These are phyloP conservation scores for Ommatoiulus sabulosus DNA, from an alignment of 2,888 invertebrate genomes.

Conservation along the genomic window DNA sequence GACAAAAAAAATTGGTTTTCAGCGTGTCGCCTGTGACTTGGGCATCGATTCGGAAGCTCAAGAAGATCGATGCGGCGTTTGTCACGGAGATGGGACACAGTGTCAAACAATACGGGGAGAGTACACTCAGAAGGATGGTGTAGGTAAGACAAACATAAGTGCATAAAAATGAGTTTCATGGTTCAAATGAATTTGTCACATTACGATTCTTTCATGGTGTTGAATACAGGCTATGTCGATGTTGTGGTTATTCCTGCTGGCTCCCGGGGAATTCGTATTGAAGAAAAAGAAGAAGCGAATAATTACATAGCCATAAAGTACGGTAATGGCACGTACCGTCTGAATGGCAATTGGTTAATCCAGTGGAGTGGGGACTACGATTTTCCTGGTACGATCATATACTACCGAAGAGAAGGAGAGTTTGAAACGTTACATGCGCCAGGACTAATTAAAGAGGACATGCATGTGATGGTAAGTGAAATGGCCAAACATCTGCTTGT, in stretches of 20 bases:
- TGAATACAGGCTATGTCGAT: conserved; percentile 73
- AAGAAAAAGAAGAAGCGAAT: conserved; percentile 80
- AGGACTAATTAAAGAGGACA: conserved; percentile 84
- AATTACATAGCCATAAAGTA: conserved; percentile 85
- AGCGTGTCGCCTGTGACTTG: conserved; percentile 95
- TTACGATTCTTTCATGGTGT: not conserved
- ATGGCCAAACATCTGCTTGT: not conserved
- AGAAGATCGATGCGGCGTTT: conserved; percentile 88
- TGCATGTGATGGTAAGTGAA: conserved; percentile 79
- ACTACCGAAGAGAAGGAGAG: conserved; percentile 82
- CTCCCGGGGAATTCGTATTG: conserved; percentile 81
- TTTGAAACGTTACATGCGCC: conserved; percentile 84
- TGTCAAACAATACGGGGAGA: conserved; percentile 78
- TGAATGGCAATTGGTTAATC: conserved; percentile 81
- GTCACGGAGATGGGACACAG: conserved; percentile 84
- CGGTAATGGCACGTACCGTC: conserved; percentile 77
- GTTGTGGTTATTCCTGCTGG: conserved; percentile 78
- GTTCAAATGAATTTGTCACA: no score
- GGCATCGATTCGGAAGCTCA: conserved; percentile 80
- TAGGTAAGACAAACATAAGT: conserved; percentile 65
- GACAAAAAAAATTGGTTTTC: conserved; percentile 64
- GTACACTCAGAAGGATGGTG: conserved; percentile 71
- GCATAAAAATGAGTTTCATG: not conserved
- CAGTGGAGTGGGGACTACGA: conserved; percentile 81
- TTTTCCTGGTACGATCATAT: conserved; percentile 81